Base-by-base conservation (phyloP, 2,113 vertebrate species). In the Aplodontia rufa region DNA sequence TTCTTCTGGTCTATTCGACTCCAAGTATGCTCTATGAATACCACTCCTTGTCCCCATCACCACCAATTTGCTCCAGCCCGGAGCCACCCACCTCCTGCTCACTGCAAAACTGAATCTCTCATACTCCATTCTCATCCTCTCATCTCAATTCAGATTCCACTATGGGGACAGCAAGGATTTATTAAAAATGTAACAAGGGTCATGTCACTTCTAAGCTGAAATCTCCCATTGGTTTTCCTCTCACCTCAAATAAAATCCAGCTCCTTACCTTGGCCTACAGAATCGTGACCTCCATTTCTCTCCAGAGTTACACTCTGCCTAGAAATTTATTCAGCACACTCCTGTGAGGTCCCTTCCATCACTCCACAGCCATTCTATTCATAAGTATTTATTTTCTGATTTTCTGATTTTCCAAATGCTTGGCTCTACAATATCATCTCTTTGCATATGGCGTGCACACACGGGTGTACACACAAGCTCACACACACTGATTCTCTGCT, bases 361-460 rank as follows among this genome's bases (percentile, higher is more conserved):
- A 9, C 45, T 69, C 90, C 28, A 16, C 30, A 62, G 16, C 40
- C 35, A 22, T 11, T 64, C 26, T n/a, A n/a, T n/a, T n/a, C n/a
- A n/a, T n/a, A n/a, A n/a, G n/a, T n/a, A n/a, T n/a, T n/a, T n/a
- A n/a, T n/a, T n/a, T n/a, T n/a, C n/a, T n/a, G n/a, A n/a, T n/a
- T n/a, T n/a, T n/a, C n/a, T n/a, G n/a, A n/a, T n/a, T 93, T 93
- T 93, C 30, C 40, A 86, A 91, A 58, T 78, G 78, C 71, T 91
- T 95, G 53, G 42, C n/a, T 74, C 47, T 26, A n/a, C 28, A 20
- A 78, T 37, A 91, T 51, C 28, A 74, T 49, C 64, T 74, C 37
- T 35, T 58, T 87, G 58, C 24, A 74, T 13, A 20, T 68, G 45
- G 62, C 49, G 32, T 51, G 53, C 35, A 35, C 71, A 19, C 47